Evolutionary conservation across 2,113 vertebrate genomes (phyloP), one percentile per base, ranked within the genome.

Genomic region (Emydura subglobosa): DNA sequence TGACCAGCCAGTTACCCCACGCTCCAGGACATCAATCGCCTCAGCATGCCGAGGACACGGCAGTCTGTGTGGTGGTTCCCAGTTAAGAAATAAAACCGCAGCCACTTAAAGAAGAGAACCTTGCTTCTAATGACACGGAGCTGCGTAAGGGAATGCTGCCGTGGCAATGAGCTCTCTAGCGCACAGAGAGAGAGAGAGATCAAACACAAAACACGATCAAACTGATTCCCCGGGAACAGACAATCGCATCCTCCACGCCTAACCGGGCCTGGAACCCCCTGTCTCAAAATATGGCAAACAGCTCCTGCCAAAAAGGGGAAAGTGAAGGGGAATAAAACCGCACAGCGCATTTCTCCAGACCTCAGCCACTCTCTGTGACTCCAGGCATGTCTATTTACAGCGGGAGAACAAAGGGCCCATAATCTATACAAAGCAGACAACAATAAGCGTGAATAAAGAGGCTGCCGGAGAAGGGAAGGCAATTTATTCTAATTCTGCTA

Each of bases 401-500:
- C 97, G 80, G 96, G 97, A 98, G 98, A 99, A 99, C 99, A 99
- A 99, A 99, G 99, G 98, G 97, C 81, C 97, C 98, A 98, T 99
- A 99, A 98, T 98, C 98, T 97, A 98, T 98, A 99, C 99, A 99
- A 99, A 99, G 99, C 98, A 97, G 96, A 98, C 98, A 99, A 98
- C 98, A 98, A 99, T 98, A 98, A 98, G 99, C 98, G 97, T 99
- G 99, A 98, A 99, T 98, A 99, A 99, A 98, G 98, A 97, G 98
- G 98, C 99, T 97, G 98, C 98, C 95, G 95, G 98, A 98, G 99
- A 99, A 99, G 97, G 98, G 98, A 98, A 98, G 98, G 98, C 98
- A 98, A 99, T 99, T 99, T 99, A 97, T 98, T 99, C 99, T 99
- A 99, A 99, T 98, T 99, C 99, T 98, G 98, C 99, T 99, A 99